Conservation (phyloP, 2,888 invertebrate genomes). For the Meloe dianella region DNA sequence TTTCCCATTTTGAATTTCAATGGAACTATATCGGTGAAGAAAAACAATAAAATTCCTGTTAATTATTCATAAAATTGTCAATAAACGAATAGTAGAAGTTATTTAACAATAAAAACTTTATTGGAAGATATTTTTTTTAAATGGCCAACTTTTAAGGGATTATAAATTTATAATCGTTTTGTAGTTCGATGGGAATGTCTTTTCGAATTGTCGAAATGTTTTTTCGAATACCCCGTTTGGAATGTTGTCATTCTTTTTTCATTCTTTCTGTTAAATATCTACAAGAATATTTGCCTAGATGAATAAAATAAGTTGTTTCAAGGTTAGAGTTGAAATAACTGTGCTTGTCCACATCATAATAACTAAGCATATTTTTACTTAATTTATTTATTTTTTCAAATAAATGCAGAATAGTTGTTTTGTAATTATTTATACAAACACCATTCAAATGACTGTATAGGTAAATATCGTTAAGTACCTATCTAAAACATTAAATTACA, state of each 20-base stretch:
- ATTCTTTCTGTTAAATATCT: constrained; percentile 30
- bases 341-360: constrained; percentile 33
- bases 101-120: no score
- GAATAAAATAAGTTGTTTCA: constrained; percentile 32
- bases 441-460: constrained; percentile 24
- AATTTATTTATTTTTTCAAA: constrained; percentile 17
- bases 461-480: constrained; percentile 3
- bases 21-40: background rate
- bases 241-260: constrained; percentile 31
- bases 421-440: constrained; percentile 28
- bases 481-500: constrained; percentile 5
- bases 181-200: constrained; percentile 16
- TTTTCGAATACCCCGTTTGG: constrained; percentile 27
- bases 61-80: no score
- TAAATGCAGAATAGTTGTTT: constrained; percentile 33
- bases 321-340: constrained; percentile 35
- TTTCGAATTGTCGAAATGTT: constrained; percentile 27
- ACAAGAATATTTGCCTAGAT: constrained; percentile 32
- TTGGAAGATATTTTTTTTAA: no score
- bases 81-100: no score
- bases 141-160: constrained; percentile 27
- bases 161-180: constrained; percentile 23
- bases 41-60: no score
- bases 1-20: constrained; percentile 20
- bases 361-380: constrained; percentile 14